These are phyloP conservation scores for Gallinago undulata DNA, from an alignment of 2,113 vertebrate species.

Conservation along the genomic window DNA sequence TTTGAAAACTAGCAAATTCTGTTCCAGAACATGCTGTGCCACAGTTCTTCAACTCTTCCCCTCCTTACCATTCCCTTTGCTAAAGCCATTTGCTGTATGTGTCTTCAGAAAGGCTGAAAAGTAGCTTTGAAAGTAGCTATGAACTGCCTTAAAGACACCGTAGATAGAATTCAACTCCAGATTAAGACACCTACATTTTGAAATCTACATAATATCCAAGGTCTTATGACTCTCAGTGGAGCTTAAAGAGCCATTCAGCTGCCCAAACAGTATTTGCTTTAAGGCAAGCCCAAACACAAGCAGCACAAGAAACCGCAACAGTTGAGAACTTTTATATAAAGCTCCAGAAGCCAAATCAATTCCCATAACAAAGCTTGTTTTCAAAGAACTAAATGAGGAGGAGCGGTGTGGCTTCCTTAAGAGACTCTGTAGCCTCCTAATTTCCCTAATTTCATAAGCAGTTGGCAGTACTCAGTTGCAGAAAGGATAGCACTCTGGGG, in stretches of 20 bases:
- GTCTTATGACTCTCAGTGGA: background rate
- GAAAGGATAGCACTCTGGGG: background rate
- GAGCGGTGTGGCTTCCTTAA: background rate
- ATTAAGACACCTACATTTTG: background rate
- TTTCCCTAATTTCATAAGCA: background rate
- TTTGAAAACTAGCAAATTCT: background rate
- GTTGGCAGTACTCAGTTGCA: background rate
- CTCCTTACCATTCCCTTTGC: background rate
- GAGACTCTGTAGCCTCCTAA: background rate
- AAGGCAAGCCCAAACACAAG: conserved; percentile 7
- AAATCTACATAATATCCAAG: background rate
- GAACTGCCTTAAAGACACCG: background rate
- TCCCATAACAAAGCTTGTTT: background rate
- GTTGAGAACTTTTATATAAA: background rate
- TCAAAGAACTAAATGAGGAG: background rate
- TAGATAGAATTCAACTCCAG: background rate
- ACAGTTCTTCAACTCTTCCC: background rate
- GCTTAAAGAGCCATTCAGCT: background rate
- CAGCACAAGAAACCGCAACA: background rate
- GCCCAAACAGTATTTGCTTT: background rate
- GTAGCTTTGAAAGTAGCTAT: background rate
- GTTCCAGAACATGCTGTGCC: background rate
- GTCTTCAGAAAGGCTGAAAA: background rate
- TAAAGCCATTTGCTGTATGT: background rate
- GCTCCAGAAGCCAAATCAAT: background rate